Percentiles rank a stretch among this genome's conserved stretches.
phyloP scores from a whole-genome alignment of 2,113 vertebrate genomes.

The Mirza zaza region DNA sequence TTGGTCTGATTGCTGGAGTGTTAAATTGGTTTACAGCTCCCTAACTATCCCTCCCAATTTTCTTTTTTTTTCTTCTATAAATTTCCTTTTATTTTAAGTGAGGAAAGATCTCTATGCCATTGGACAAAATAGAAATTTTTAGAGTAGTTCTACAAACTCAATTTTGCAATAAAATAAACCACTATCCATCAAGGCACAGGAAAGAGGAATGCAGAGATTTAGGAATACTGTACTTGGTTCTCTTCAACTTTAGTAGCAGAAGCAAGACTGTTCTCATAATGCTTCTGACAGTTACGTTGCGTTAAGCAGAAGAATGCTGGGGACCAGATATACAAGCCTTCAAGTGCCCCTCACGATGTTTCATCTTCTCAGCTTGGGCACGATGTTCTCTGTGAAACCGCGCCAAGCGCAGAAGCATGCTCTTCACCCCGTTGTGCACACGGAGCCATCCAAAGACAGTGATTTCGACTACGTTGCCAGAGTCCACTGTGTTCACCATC shows the following conservation, averaged over 20 bases:
- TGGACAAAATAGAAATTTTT: not conserved
- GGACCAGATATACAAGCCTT: not conserved
- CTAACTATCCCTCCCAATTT: not conserved
- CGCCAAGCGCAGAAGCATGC: not conserved
- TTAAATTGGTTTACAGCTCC: not conserved
- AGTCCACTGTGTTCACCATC: not conserved
- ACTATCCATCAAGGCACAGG: not conserved
- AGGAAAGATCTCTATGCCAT: not conserved
- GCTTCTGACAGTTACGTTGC: not conserved
- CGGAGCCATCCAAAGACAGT: not conserved
- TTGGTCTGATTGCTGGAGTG: not conserved
- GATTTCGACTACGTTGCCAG: not conserved
- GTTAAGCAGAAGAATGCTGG: not conserved
- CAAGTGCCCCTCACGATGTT: conserved; percentile 30
- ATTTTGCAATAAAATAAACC: not conserved
- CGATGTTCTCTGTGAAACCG: not conserved
- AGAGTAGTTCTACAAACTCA: not conserved
- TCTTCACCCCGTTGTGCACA: not conserved
- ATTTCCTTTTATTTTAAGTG: conserved; percentile 38
- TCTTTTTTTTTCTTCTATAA: not conserved
- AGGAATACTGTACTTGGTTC: not conserved
- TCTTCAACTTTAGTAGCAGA: not conserved
- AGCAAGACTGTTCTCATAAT: not conserved
- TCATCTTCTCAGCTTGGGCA: conserved; percentile 10
- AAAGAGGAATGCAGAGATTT: not conserved